phyloP scores from a whole-genome alignment of 2,113 vertebrate genomes.

The Malurus elegans region DNA sequence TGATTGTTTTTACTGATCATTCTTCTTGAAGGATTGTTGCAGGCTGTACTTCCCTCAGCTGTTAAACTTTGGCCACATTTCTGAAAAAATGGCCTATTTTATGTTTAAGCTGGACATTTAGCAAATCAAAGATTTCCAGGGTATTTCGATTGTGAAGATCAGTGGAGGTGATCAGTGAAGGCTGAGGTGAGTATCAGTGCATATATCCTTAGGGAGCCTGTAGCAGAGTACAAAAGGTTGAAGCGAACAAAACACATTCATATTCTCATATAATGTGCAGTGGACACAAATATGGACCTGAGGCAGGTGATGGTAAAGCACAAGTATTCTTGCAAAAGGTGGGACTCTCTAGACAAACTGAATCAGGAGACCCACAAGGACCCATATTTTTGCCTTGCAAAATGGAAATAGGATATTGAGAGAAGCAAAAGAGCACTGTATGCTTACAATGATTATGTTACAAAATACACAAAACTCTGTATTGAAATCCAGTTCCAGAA shows the following conservation, averaged over 20 bases:
- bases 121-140: not conserved
- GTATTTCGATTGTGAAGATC: not conserved
- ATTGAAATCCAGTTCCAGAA: not conserved
- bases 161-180: not conserved
- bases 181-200: not conserved
- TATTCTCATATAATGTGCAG: not conserved
- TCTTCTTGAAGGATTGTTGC: not conserved
- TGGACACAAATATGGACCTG: not conserved
- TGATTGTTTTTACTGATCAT: not conserved
- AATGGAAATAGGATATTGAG: not conserved
- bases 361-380: not conserved
- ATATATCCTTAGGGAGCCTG: not conserved
- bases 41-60: not conserved
- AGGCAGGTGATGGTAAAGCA: not conserved
- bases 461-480: not conserved
- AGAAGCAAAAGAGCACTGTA: not conserved
- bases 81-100: not conserved
- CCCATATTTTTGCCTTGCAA: not conserved
- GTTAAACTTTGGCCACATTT: not conserved
- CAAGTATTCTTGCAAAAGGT: not conserved
- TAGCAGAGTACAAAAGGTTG: not conserved
- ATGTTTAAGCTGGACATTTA: not conserved
- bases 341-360: not conserved
- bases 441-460: not conserved
- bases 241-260: not conserved